Evolutionary conservation across 2,888 invertebrate species (phyloP).

Genomic region (Euphydryas editha): DNA sequence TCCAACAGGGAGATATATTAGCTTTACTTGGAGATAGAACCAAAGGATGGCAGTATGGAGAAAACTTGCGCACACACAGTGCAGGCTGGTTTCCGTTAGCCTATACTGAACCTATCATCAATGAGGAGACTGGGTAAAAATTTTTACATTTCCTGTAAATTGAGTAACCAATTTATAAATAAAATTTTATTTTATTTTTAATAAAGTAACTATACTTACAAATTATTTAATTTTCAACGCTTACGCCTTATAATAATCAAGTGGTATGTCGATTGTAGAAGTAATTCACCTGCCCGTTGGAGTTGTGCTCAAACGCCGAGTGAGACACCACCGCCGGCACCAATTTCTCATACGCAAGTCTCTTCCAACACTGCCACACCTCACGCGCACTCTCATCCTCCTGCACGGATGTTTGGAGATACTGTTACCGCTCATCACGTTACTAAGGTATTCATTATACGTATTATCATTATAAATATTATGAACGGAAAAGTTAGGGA

Average conservation of each 20-base stretch:
- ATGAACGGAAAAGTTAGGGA: too few relatives aligned
- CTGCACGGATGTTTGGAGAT: constrained; percentile 89
- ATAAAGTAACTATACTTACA: not conserved
- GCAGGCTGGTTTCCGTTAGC: constrained; percentile 98
- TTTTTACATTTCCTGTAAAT: not conserved
- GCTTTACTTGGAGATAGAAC: constrained; percentile 94
- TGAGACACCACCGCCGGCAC: constrained; percentile 74
- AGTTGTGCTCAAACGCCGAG: constrained; percentile 71
- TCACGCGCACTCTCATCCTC: constrained; percentile 79
- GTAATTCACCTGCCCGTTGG: constrained; percentile 77
- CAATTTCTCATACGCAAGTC: constrained; percentile 72
- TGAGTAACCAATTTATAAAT: not conserved
- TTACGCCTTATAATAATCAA: not conserved
- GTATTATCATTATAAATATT: not conserved
- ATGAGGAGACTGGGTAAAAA: constrained; percentile 85
- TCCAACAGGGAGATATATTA: constrained; percentile 95
- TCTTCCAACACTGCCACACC: constrained; percentile 63
- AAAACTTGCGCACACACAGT: constrained; percentile 94
- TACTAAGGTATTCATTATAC: constrained; percentile 63
- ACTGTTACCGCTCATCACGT: constrained; percentile 82
- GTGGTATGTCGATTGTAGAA: constrained; percentile 40
- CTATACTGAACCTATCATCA: constrained; percentile 93
- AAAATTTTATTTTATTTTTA: not conserved
- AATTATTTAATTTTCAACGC: too few relatives aligned
- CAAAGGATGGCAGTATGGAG: constrained; percentile 99